Evolutionary conservation across 2,113 vertebrate genomes (phyloP).

Genomic region (Pseudorectes ferrugineus): DNA sequence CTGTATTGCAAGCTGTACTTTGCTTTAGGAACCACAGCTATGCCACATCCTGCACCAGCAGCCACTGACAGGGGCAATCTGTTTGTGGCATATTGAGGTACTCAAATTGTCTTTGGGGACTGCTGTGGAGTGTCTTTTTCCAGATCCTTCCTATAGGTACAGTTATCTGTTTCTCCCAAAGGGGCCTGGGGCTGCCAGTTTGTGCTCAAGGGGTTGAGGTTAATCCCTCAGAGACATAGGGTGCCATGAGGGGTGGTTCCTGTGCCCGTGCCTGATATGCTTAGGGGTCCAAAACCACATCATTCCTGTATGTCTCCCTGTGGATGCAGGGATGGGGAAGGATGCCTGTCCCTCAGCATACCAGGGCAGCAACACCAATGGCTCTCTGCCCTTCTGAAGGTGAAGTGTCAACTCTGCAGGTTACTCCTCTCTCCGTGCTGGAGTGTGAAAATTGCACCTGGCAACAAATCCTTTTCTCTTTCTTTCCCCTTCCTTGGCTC

Average conservation of each 20-base stretch:
- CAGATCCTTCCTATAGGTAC: neutral
- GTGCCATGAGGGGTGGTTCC: accelerated
- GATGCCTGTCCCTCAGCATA: neutral
- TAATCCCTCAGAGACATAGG: neutral
- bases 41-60: neutral
- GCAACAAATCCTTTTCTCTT: neutral
- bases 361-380: neutral
- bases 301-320: neutral
- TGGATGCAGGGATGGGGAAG: neutral
- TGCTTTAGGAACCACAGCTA: neutral
- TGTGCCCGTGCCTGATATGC: accelerated
- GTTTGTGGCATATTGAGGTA: neutral
- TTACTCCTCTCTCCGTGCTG: neutral
- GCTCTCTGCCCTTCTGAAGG: neutral
- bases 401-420: neutral
- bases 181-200: neutral
- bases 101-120: neutral
- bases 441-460: neutral
- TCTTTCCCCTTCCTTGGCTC: neutral
- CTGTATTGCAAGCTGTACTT: neutral
- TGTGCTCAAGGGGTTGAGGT: neutral
- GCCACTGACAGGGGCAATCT: neutral
- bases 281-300: neutral
- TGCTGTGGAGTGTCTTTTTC: neutral
- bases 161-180: neutral